Evolutionary conservation across 2,113 vertebrate genomes (phyloP), one percentile per base, ranked within the genome.

Genomic region (Ivindomyrus marchei): DNA sequence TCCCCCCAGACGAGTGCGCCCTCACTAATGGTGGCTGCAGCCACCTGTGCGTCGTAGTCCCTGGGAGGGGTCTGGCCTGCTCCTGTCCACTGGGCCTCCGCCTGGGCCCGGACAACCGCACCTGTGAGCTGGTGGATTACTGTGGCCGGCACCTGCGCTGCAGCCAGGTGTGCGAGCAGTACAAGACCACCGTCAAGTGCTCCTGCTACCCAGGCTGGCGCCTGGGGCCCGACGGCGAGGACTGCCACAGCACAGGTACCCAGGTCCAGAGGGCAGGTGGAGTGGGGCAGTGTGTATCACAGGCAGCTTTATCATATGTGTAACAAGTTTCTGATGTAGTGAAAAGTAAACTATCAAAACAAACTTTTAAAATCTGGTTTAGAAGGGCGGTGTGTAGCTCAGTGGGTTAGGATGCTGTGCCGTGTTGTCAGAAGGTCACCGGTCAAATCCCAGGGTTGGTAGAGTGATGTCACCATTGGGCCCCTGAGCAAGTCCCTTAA

Each of bases 141-240:
- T 99, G 98, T 92, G 95, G 94, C 92, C 96, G 91, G 85, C 98
- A 99, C 93, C 95, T 98, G 0, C 98, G 96, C 92, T 99, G 98
- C 90, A 98, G 97, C 91, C 98, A 99, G 95, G 96, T 97, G 91
- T 99, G 98, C 90, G 98, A 99, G 91, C 98, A 99, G 93, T 96
- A 97, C 91, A 99, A 99, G 93, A 97, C 97, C 90, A 96, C 94
- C 0, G 97, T 99, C 90, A 99, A 99, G 92, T 99, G 98, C 88
- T 99, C 98, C 0, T 99, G 98, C 93, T 99, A 99, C 0, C 97
- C 97, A 2, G 98, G 98, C 62, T 99, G 98, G 98, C 96, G 92
- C 31, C 96, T 99, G 9, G 96, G 96, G 88, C 92, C 94, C 6
- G 98, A 99, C 36, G 98, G 97, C 58, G 97, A 98, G 94, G 98